Conservation (phyloP, 2,113 vertebrate species). For the Otolemur garnettii region DNA sequence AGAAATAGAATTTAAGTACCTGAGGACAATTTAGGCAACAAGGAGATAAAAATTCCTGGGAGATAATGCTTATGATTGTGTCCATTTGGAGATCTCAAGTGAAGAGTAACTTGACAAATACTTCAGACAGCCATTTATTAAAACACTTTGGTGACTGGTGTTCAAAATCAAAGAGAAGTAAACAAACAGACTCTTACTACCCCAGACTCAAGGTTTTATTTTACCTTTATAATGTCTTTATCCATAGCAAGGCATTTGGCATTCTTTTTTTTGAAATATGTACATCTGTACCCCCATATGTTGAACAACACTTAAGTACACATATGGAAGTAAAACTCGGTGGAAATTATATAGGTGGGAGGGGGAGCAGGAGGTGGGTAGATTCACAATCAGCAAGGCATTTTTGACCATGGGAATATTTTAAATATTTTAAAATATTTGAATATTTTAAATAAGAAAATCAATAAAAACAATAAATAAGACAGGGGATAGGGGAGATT, state of each 20-base stretch:
- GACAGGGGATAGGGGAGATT: not conserved
- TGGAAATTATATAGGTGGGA: too few relatives aligned
- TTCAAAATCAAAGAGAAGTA: slow-evolving; percentile 9
- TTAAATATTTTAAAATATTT: slow-evolving; percentile 60
- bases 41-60: not conserved
- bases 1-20: slow-evolving; percentile 23
- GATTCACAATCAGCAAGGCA: not conserved
- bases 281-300: too few relatives aligned
- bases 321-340: too few relatives aligned
- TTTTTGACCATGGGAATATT: slow-evolving; percentile 38
- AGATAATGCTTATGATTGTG: not conserved
- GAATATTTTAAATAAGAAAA: slow-evolving; percentile 47
- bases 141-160: not conserved
- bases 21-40: not conserved
- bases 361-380: too few relatives aligned
- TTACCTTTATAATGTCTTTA: not conserved
- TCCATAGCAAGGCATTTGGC: not conserved
- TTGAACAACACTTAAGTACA: too few relatives aligned
- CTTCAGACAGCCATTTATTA: not conserved
- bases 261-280: too few relatives aligned
- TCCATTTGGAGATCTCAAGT: not conserved
- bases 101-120: slow-evolving; percentile 2
- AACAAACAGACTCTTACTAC: not conserved
- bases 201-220: slow-evolving; percentile 6
- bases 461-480: not conserved